These are phyloP conservation scores for Drosophila birchii DNA, from an alignment of 2,888 invertebrate genomes.

Conservation along the genomic window DNA sequence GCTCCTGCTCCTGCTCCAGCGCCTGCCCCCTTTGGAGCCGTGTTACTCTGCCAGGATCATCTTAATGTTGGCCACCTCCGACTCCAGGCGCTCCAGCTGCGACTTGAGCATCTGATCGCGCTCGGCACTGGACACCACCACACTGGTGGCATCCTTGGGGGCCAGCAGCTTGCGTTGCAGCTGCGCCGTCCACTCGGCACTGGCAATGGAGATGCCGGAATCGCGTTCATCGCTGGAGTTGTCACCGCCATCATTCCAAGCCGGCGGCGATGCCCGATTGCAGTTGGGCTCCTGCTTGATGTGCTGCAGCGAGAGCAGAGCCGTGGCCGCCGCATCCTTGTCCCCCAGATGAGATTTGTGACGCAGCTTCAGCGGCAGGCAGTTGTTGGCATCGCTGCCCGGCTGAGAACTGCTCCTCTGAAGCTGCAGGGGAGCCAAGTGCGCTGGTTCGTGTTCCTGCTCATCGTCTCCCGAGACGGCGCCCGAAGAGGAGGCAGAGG, in stretches of 20 bases:
- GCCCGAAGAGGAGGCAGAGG: constrained; percentile 89
- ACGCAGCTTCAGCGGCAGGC: constrained; percentile 94
- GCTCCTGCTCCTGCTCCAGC: constrained; percentile 7
- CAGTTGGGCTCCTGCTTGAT: constrained; percentile 94
- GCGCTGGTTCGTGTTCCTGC: constrained; percentile 80
- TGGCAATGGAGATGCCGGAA: constrained; percentile 92
- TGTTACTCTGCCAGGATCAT: constrained; percentile 86
- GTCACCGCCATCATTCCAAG: constrained; percentile 91
- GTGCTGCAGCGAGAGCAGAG: constrained; percentile 92
- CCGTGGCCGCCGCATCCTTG: constrained; percentile 93
- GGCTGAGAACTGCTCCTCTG: constrained; percentile 69
- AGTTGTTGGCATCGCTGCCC: constrained; percentile 88
- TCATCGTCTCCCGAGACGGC: constrained; percentile 85
- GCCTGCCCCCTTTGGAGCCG: constrained; percentile 1
- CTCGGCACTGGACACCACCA: constrained; percentile 62
- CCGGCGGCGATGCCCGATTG: constrained; percentile 89
- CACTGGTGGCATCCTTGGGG: constrained; percentile 47
- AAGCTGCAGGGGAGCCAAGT: constrained; percentile 34
- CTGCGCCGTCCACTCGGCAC: constrained; percentile 84
- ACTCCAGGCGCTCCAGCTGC: constrained; percentile 94
- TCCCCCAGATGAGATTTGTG: constrained; percentile 96
- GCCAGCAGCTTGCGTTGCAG: constrained; percentile 79
- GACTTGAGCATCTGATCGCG: constrained; percentile 92
- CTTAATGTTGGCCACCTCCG: constrained; percentile 95
- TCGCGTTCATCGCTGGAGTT: constrained; percentile 96